A percentile compares a stretch with the other conserved stretches of the same genome.
These are phyloP conservation scores for Pristiophorus japonicus DNA, from an alignment of 2,113 vertebrate genomes.

Conservation along the genomic window DNA sequence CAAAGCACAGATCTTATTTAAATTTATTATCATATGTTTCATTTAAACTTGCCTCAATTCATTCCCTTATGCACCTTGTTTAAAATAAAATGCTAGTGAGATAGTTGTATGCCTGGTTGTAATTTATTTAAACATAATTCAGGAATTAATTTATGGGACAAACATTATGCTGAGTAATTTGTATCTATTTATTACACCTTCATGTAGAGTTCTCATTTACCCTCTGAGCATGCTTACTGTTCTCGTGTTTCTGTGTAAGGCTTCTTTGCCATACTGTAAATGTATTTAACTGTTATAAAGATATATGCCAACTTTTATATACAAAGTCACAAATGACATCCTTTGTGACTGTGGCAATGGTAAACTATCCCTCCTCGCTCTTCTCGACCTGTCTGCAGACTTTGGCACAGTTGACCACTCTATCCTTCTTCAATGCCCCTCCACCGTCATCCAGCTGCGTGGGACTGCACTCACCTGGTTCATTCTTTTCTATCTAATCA, in stretches of 20 bases:
- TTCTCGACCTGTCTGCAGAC: too few species aligned
- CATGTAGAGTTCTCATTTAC: neutral
- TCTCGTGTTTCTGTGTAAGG: neutral
- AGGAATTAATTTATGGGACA: neutral
- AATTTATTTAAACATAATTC: neutral
- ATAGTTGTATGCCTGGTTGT: neutral
- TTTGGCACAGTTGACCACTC: too few species aligned
- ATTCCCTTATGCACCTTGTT: neutral
- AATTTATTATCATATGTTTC: neutral
- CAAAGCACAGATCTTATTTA: neutral
- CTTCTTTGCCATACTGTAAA: neutral
- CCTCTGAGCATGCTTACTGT: neutral
- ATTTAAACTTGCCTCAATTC: neutral
- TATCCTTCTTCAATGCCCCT: too few species aligned
- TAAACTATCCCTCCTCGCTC: too few species aligned
- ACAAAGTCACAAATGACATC: too few species aligned
- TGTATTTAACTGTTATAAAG: neutral
- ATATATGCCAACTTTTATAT: neutral
- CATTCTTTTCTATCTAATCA: too few species aligned
- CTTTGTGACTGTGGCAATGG: too few species aligned
- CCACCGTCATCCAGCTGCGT: too few species aligned
- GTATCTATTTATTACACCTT: neutral
- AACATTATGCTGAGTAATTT: neutral
- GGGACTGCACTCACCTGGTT: too few species aligned
- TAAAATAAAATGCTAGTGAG: neutral